Percentiles rank a stretch among this genome's conserved stretches.
Conservation (phyloP, 1,140 invertebrate species). For the Anadara kagoshimensis region DNA sequence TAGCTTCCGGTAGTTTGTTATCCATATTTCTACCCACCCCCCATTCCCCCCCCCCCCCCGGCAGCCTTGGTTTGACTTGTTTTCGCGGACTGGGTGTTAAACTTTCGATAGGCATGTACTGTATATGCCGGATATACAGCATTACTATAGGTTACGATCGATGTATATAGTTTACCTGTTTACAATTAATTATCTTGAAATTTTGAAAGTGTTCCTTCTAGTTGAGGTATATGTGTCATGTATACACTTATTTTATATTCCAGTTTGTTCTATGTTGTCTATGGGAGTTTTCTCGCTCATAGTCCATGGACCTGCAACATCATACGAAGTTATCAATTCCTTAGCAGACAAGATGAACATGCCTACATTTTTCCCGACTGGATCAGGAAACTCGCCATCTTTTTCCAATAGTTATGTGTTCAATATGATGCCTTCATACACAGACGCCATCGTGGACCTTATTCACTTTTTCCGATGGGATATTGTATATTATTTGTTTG, state of each 20-base stretch:
- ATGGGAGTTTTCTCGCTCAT: background rate
- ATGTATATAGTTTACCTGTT: too few relatives aligned
- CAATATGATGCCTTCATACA: slow-evolving; percentile 35
- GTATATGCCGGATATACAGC: too few relatives aligned
- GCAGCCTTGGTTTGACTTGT: too few relatives aligned
- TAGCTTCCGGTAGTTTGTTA: too few relatives aligned
- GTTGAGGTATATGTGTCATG: too few relatives aligned
- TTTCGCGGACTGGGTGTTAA: too few relatives aligned
- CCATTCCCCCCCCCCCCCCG: too few relatives aligned
- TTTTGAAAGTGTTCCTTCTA: too few relatives aligned
- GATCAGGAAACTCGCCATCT: slow-evolving; percentile 4
- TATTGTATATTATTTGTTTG: slow-evolving; percentile 28
- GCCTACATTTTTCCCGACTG: slow-evolving; percentile 9
- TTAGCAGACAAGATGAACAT: slow-evolving; percentile 9
- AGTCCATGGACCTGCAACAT: slow-evolving; percentile 8
- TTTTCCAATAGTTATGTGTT: background rate
- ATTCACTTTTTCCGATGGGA: slow-evolving; percentile 33
- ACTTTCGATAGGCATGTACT: too few relatives aligned
- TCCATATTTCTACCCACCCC: too few relatives aligned
- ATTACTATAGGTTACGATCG: too few relatives aligned
- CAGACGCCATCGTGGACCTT: slow-evolving; percentile 23
- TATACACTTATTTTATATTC: background rate
- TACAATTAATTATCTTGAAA: too few relatives aligned
- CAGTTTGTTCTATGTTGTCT: slow-evolving; percentile 4
- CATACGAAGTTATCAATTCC: slow-evolving; percentile 19